Percentiles rank a stretch among this genome's conserved stretches.
Conservation (phyloP, 2,888 invertebrate species). For the Euplexia lucipara region DNA sequence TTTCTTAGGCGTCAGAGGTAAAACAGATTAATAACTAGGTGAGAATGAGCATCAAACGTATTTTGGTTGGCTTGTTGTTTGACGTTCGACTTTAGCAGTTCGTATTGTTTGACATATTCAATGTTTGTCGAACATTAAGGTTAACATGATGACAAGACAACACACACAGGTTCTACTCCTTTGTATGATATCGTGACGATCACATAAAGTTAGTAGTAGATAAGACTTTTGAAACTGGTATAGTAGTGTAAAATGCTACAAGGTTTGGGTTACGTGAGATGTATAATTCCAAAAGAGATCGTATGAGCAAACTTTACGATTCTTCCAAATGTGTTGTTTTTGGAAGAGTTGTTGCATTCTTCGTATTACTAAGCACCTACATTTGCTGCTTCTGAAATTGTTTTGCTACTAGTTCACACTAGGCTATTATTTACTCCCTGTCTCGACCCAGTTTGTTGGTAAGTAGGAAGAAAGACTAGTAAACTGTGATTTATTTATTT, state of each 20-base stretch:
- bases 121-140: slow-evolving; percentile 23
- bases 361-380: slow-evolving; percentile 1
- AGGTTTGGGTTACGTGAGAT: background rate
- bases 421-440: background rate
- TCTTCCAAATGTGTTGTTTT: background rate
- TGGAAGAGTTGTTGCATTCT: background rate
- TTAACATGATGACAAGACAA: slow-evolving; percentile 15
- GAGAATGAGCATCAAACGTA: slow-evolving; percentile 21
- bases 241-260: background rate
- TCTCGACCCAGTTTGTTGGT: no score
- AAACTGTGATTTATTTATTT: no score
- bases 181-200: background rate
- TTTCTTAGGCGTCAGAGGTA: slow-evolving; percentile 21
- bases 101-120: slow-evolving; percentile 27
- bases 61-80: slow-evolving; percentile 34
- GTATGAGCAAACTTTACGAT: background rate
- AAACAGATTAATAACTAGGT: slow-evolving; percentile 37
- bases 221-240: background rate
- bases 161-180: background rate
- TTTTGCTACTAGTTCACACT: background rate
- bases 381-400: background rate
- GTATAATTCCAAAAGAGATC: slow-evolving; percentile 3
- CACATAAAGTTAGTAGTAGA: background rate
- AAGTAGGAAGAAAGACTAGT: background rate
- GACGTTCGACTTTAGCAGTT: slow-evolving; percentile 14